These are phyloP conservation scores for Tubulanus polymorphus DNA, from an alignment of 2,888 invertebrate genomes.

Conservation along the genomic window DNA sequence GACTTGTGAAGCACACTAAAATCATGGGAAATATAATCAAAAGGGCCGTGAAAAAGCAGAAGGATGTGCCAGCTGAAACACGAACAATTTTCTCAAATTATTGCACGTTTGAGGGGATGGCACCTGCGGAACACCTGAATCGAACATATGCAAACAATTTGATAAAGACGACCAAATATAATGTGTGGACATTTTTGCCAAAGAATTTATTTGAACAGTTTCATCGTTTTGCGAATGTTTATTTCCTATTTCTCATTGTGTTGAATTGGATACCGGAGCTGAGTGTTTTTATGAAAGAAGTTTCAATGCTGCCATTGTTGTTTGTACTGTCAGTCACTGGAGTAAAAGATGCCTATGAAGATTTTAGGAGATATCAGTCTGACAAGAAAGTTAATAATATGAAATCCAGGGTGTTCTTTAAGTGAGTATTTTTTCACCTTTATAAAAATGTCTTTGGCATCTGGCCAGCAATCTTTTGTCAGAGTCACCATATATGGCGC, in stretches of 20 bases:
- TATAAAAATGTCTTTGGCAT: no score
- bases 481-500: no score
- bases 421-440: constrained; percentile 64
- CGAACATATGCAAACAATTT: constrained; percentile 29
- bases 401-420: constrained; percentile 84
- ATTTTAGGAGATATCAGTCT: constrained; percentile 79
- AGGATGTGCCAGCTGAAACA: no score
- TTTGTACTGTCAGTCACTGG: constrained; percentile 93
- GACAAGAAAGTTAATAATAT: constrained; percentile 93
- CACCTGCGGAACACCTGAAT: constrained; percentile 40
- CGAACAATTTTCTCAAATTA: no score
- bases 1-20: no score
- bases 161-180: constrained; percentile 66
- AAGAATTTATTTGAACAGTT: constrained; percentile 96
- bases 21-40: no score
- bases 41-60: no score
- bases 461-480: no score
- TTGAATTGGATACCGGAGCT: constrained; percentile 88
- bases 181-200: constrained; percentile 86
- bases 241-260: constrained; percentile 93
- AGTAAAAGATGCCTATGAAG: constrained; percentile 91
- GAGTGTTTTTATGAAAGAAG: constrained; percentile 88
- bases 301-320: constrained; percentile 90
- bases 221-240: constrained; percentile 94
- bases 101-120: no score